Evolutionary conservation across 2,113 vertebrate genomes (phyloP), one percentile per base, ranked within the genome.

Genomic region (Sapajus apella): DNA sequence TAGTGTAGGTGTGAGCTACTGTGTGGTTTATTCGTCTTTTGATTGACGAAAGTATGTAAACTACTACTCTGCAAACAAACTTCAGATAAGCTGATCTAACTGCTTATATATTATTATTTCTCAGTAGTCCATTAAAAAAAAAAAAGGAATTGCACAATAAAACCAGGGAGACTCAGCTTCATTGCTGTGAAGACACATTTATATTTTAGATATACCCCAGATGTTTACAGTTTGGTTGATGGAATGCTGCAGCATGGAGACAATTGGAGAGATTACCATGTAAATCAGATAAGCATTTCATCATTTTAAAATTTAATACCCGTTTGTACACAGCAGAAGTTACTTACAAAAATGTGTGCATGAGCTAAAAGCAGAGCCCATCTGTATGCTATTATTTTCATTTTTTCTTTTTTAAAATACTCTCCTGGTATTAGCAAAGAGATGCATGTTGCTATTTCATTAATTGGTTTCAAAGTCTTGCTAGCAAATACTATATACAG

Each of bases 321-420:
- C 97, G 86, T 97, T 97, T 96, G 64, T 87, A 96, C 55, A 93
- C 25, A 81, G 56, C n/a, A 88, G 50, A 56, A 64, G 84, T 96
- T 97, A 97, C 21, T 97, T 98, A 96, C 27, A 95, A 96, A 98
- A 98, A 97, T 96, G 82, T 89, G 52, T 95, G 94, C 96, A 90
- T 87, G 97, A 96, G 93, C 96, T 98, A 94, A 97, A 97, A 97
- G 94, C 95, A 96, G 81, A 97, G 88, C 91, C 73, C 97, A 96
- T 98, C 96, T 98, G 97, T 91, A 97, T 88, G 17, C 30, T 52
- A 20, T 58, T 87, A 40, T 87, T 92, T 88, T 80, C 37, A 7
- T 68, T 68, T 66, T 68, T 68, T 32, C 64, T 68, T 17, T 23
- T 68, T 68, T 8, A 35, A 68, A 68, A n/a, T 18, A 68, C 32